phyloP scores from a whole-genome alignment of 2,797 vertebrate species.

The Oreortyx pictus region DNA sequence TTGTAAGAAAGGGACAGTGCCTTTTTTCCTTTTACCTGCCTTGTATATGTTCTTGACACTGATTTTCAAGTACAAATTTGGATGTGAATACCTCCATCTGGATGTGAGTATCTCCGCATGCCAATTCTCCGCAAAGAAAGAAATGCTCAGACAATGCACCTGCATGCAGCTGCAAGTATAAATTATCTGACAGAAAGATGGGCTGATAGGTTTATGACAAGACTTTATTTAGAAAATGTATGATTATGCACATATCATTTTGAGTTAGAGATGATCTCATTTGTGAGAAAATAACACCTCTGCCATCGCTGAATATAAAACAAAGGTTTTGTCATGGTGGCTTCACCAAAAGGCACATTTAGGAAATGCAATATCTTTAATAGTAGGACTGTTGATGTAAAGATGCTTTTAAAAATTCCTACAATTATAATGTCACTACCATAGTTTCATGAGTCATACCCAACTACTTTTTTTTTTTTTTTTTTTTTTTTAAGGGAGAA shows the following conservation, averaged over 20 bases:
- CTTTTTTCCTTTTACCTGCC: not conserved
- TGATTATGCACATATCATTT: constrained; percentile 1
- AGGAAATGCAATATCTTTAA: not conserved
- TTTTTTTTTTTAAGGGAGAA: not conserved
- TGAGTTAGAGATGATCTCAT: not conserved
- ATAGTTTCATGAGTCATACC: not conserved
- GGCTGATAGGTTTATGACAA: not conserved
- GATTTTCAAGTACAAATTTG: not conserved
- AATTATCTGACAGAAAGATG: constrained; percentile 23
- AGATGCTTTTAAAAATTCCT: not conserved
- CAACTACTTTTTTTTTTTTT: not conserved
- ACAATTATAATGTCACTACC: not conserved
- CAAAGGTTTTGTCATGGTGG: not conserved
- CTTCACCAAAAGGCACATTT: not conserved
- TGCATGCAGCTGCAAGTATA: not conserved
- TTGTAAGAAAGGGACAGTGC: not conserved
- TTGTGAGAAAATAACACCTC: constrained; percentile 35
- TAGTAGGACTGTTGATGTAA: not conserved
- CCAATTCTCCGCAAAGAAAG: not conserved
- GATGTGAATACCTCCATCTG: not conserved
- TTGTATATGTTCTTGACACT: not conserved
- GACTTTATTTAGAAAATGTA: constrained; percentile 39
- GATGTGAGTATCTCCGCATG: not conserved
- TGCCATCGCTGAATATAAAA: constrained; percentile 34
- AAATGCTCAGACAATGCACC: not conserved